These are phyloP conservation scores for Tinamus major DNA, from an alignment of 2,797 vertebrate species.

Conservation along the genomic window DNA sequence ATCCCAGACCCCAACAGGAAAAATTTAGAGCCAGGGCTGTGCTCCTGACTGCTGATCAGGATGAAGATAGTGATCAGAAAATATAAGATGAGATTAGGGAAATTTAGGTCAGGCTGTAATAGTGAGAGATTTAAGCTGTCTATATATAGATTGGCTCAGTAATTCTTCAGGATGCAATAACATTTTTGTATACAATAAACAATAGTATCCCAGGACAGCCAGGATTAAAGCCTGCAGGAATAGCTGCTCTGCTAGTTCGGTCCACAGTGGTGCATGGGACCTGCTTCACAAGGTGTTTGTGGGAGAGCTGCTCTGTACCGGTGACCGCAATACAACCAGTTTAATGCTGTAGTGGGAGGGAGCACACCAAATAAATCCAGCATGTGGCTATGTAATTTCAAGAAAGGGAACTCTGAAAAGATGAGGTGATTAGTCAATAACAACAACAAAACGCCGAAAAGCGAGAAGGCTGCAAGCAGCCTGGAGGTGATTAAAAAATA, in stretches of 20 bases:
- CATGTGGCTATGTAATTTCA: constrained; percentile 69
- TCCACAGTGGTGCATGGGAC: neutral
- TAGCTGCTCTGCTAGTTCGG: neutral
- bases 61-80: neutral
- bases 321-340: constrained; percentile 63
- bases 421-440: constrained; percentile 76
- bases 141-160: neutral
- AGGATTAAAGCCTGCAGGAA: neutral
- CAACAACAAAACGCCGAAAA: constrained; percentile 73
- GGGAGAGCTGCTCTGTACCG: constrained; percentile 54
- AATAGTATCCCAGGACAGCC: neutral
- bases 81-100: neutral
- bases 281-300: constrained; percentile 69
- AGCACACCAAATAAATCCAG: constrained; percentile 77
- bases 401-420: constrained; percentile 75
- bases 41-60: neutral
- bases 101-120: neutral
- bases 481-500: constrained; percentile 78
- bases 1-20: neutral
- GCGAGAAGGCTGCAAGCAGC: constrained; percentile 75
- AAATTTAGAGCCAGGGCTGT: neutral
- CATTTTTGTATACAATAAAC: neutral
- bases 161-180: neutral
- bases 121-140: neutral
- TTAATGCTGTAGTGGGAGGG: constrained; percentile 66